These are phyloP conservation scores for Trissolcus basalis DNA, from an alignment of 1,140 invertebrate genomes.

Conservation along the genomic window DNA sequence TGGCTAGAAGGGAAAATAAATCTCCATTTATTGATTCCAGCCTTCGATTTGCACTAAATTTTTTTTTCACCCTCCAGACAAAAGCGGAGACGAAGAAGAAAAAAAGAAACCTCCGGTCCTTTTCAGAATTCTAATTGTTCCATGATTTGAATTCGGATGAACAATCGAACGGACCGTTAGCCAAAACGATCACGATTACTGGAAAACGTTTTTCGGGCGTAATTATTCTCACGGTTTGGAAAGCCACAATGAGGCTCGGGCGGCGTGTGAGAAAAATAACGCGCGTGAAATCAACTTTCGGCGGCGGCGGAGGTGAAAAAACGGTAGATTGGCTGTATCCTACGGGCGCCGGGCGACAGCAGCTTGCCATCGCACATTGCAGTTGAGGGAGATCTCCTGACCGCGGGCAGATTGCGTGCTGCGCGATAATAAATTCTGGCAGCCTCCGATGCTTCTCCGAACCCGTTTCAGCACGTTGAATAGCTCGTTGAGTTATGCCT, in stretches of 20 bases:
- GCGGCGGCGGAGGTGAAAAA: conserved; percentile 12
- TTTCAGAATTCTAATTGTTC: too few species aligned
- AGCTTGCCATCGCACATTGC: conserved; percentile 18
- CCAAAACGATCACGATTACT: conserved; percentile 3
- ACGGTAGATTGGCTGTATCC: conserved; percentile 4
- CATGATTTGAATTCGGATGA: background rate
- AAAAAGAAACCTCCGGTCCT: too few species aligned
- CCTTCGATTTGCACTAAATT: background rate
- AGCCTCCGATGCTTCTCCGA: conserved; percentile 33
- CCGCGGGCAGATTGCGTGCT: conserved; percentile 35
- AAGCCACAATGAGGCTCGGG: too few species aligned
- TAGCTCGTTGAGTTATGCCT: conserved; percentile 27
- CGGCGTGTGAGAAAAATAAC: conserved; percentile 40
- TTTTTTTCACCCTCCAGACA: too few species aligned
- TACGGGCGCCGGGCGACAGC: background rate
- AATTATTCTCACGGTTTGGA: conserved; percentile 37
- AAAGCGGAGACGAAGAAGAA: too few species aligned
- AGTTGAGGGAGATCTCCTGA: conserved; percentile 19
- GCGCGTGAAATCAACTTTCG: conserved; percentile 14
- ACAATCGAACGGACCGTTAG: too few species aligned
- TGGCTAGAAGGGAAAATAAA: conserved; percentile 17
- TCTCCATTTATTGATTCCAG: background rate
- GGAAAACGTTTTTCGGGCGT: conserved; percentile 1
- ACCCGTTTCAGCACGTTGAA: conserved; percentile 35
- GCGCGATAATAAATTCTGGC: conserved; percentile 26